Base-by-base conservation (phyloP, 2,797 vertebrate genomes). In the Myripristis jacobus region DNA sequence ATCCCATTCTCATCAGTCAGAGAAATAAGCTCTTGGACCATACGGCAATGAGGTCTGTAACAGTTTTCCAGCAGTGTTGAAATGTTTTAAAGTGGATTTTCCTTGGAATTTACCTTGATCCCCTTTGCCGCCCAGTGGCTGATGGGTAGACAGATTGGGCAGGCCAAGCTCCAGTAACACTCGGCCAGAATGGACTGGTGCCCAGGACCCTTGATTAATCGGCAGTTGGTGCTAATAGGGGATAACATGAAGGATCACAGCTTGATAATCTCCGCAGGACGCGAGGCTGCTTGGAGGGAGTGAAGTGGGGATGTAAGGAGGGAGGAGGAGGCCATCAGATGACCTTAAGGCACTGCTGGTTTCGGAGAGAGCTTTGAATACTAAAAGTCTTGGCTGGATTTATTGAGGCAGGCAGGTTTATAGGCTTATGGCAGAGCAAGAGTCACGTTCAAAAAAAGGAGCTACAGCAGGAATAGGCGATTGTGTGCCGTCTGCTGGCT, bases 231-330 rank as follows among this genome's bases (percentile, higher is more conserved):
- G 75, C 75, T 75, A 77, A 79, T 62, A 73, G 75, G 16, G 34
- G 43, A 12, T 13, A 46, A n/a, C 18, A n/a, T 46, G 43, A 29
- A 47, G 73, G 58, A 46, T 66, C 66, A 69, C 69, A 70, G 71
- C 63, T 78, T 87, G 69, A 80, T 80, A 80, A 82, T 76, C 72
- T 68, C 50, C 0, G 15, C 59, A 73, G 69, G 72, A 60, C 59
- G 62, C 48, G 56, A 51, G 47, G 25, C 59, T 51, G 19, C 0
- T 2, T 46, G 34, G 16, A 22, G 2, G 57, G 2, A 36, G 34
- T 10, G 34, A 36, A 11, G 34, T 8, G 7, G 34, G 34, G 34
- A 36, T 36, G 11, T 36, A 36, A 36, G 25, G n/a, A 34, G 34
- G 16, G 19, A 18, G 24, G 24, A 15, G 7, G n/a, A 47, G 41